Evolutionary conservation across 2,888 invertebrate genomes (phyloP).

Genomic region (Empis livida): DNA sequence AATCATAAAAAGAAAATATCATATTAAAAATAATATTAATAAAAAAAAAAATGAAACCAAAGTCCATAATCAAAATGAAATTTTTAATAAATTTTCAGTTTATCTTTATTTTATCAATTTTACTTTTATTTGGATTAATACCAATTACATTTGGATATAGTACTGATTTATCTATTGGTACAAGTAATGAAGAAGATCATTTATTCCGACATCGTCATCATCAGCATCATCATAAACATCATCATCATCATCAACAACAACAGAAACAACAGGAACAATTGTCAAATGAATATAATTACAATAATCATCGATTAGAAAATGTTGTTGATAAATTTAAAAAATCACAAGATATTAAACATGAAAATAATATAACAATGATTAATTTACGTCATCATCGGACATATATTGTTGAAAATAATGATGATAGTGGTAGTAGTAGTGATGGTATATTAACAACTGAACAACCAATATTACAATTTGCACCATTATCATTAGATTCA

Average conservation of each 20-base stretch:
- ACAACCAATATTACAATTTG: neutral
- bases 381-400: neutral
- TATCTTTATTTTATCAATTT: too few relatives aligned
- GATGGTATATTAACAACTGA: neutral
- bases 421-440: neutral
- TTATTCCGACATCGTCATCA: neutral
- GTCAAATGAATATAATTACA: constrained; percentile 15
- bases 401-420: too few relatives aligned
- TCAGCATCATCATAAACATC: neutral
- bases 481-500: neutral
- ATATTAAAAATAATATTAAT: too few relatives aligned
- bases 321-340: constrained; percentile 16
- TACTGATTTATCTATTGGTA: too few relatives aligned
- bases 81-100: too few relatives aligned
- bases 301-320: constrained; percentile 19
- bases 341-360: constrained; percentile 7
- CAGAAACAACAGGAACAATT: neutral
- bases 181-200: neutral
- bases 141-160: too few relatives aligned
- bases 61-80: too few relatives aligned
- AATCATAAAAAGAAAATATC: too few relatives aligned
- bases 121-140: too few relatives aligned
- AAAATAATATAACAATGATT: neutral
- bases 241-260: neutral
- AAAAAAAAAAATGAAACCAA: too few relatives aligned